Percentiles rank a stretch among this genome's conserved stretches.
phyloP scores from a whole-genome alignment of 2,113 vertebrate genomes.

The Sminthopsis crassicaudata region DNA sequence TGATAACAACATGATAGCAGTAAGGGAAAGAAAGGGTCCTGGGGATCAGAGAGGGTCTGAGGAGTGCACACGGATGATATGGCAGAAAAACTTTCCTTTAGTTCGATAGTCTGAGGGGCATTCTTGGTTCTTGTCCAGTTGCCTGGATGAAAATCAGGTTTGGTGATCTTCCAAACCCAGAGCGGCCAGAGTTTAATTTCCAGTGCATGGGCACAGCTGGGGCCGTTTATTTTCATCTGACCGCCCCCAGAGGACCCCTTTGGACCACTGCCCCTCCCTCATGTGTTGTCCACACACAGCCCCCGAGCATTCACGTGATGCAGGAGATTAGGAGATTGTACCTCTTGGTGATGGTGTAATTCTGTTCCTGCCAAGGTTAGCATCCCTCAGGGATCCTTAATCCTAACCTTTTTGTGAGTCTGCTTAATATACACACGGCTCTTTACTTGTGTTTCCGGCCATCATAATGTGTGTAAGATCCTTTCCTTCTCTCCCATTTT shows the following conservation, averaged over 20 bases:
- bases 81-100: neutral
- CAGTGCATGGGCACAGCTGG: constrained; percentile 12
- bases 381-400: neutral
- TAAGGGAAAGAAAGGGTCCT: neutral
- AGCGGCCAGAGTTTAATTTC: constrained; percentile 28
- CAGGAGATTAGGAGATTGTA: neutral
- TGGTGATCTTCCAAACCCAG: constrained; percentile 45
- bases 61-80: neutral
- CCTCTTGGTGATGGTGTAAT: neutral
- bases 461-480: constrained; percentile 32
- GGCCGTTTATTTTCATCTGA: constrained; percentile 29
- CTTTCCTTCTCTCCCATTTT: neutral
- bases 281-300: neutral
- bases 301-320: constrained; percentile 18
- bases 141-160: neutral
- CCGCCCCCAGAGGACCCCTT: neutral
- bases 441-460: constrained; percentile 59
- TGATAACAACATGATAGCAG: neutral
- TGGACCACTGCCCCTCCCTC: neutral
- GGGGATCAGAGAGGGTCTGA: neutral
- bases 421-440: constrained; percentile 5
- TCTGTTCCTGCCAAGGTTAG: constrained; percentile 19
- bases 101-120: neutral
- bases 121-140: constrained; percentile 29
- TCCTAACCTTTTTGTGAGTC: neutral